Base-by-base conservation (phyloP, 2,113 vertebrate genomes). In the Sinosuthora webbiana region DNA sequence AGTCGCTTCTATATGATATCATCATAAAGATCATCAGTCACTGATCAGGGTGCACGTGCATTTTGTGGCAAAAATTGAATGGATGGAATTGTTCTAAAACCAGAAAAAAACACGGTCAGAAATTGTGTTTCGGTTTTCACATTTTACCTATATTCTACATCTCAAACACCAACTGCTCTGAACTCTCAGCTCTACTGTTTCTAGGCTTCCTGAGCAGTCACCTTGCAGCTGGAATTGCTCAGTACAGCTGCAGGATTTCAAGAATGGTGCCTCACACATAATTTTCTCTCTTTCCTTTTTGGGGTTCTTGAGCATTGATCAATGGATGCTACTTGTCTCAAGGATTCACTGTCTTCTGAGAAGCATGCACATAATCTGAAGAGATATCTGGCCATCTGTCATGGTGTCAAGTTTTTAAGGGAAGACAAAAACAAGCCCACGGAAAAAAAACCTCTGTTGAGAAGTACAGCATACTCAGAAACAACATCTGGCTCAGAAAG, bases 301-400 rank as follows among this genome's bases (percentile, higher is more conserved):
- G 53, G 31, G 41, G 41, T 86, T 94, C 75, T 73, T 88, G 28
- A 83, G 45, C 52, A 64, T 30, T 83, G 85, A 85, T 73, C 87
- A 83, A 57, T 57, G 41, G 60, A 67, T 80, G 25, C 30, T 78
- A 52, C n/a, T 78, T 83, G 44, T 89, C 83, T 92, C 79, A 83
- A 86, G 68, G 41, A 73, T 52, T 93, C 68, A 68, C 53, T 65
- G n/a, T 94, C 89, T 92, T 93, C 85, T 60, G 65, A 87, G 73
- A 93, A 89, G 49, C 45, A 74, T 31, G 64, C 84, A 91, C 42
- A 25, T 74, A 83, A 94, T 68, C 53, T 71, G 75, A 93, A 93
- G 88, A 68, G 74, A 71, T 74, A 92, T 53, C 65, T 92, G 56
- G 39, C 78, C 70, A 79, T 87, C 89, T 92, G 74, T 82, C 85